These are phyloP conservation scores for Cryptophagus acutangulus DNA, from an alignment of 2,888 invertebrate species.

Conservation along the genomic window DNA sequence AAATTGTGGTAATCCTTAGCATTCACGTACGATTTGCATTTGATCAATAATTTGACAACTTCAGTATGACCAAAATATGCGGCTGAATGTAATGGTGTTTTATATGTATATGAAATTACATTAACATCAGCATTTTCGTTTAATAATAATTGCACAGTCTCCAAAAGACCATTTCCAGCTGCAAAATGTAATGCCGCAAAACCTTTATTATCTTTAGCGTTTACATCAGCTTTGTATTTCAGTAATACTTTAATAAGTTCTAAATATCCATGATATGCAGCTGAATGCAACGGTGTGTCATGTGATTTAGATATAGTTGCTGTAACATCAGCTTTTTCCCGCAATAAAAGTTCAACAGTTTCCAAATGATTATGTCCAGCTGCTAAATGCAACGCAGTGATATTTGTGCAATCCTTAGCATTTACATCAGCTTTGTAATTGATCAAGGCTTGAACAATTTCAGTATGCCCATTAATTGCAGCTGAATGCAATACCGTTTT, in stretches of 20 bases:
- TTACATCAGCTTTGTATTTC: slow-evolving; percentile 4
- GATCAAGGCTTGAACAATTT: neutral
- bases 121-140: slow-evolving; percentile 3
- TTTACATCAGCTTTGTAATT: neutral
- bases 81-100: neutral
- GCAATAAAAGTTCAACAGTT: neutral
- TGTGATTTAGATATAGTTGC: neutral
- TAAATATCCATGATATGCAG: slow-evolving; percentile 5
- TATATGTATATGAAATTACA: neutral
- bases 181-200: neutral
- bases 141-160: neutral
- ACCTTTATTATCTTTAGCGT: neutral
- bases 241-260: slow-evolving; percentile 39
- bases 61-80: neutral
- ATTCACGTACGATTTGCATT: neutral
- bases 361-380: neutral
- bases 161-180: neutral
- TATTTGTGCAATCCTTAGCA: neutral
- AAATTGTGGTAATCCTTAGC: neutral
- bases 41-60: neutral
- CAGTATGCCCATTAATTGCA: neutral
- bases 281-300: slow-evolving; percentile 1
- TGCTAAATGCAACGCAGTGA: neutral
- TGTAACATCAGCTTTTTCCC: neutral
- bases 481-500: neutral